Evolutionary conservation across 2,113 vertebrate genomes (phyloP).

Genomic region (Perca flavescens): DNA sequence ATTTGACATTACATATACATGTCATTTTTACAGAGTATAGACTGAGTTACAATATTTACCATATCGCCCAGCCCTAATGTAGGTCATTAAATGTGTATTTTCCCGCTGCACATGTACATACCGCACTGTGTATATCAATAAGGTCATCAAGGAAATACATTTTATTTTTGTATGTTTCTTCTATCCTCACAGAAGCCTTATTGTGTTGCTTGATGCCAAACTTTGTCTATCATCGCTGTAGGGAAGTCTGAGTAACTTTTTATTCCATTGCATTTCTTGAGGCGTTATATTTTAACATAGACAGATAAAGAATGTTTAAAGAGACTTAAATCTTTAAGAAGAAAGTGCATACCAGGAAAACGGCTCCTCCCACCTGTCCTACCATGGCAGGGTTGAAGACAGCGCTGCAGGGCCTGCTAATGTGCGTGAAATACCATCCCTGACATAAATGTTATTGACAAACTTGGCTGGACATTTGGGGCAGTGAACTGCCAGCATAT

Average conservation of each 20-base stretch:
- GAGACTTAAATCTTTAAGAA: constrained; percentile 46
- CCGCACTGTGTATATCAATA: not conserved
- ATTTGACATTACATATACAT: too few relatives aligned
- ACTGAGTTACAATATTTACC: too few relatives aligned
- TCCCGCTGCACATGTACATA: not conserved
- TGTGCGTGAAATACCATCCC: constrained; percentile 78
- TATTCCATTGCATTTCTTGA: constrained; percentile 12
- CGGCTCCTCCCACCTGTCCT: constrained; percentile 70
- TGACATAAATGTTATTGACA: constrained; percentile 86
- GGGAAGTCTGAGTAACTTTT: constrained; percentile 7
- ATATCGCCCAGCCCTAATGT: not conserved
- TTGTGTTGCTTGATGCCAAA: constrained; percentile 14
- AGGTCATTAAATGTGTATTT: not conserved
- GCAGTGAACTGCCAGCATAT: constrained; percentile 78
- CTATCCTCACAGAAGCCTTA: constrained; percentile 5
- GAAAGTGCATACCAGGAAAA: constrained; percentile 29
- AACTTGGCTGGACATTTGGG: constrained; percentile 84
- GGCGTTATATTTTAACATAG: constrained; percentile 46
- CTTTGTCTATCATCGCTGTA: constrained; percentile 16
- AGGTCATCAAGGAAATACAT: not conserved
- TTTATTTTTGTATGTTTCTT: not conserved
- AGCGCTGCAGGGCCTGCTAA: constrained; percentile 70
- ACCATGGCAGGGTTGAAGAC: constrained; percentile 56
- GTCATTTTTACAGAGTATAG: too few relatives aligned
- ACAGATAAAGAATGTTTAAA: constrained; percentile 32